Base-by-base conservation (phyloP, 1,140 invertebrate species). In the Tenebrio molitor region DNA sequence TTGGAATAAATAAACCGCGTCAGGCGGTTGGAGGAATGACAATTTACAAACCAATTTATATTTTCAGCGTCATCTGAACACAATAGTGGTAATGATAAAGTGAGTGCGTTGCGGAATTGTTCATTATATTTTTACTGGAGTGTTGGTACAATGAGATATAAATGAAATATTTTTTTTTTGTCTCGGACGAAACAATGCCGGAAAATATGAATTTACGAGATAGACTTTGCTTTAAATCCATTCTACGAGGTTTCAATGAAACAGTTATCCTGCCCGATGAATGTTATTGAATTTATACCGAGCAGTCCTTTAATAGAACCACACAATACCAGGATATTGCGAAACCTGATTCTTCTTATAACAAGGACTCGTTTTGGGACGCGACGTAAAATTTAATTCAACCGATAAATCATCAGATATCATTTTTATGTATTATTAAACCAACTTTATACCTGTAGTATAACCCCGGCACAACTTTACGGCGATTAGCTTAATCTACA, bases 11-110 rank as follows among this genome's bases (percentile, higher is more conserved):
- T n/a, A n/a, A 34, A 66, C 15, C 69, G 3, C 41, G 44, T 41
- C 69, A 65, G 29, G 41, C 41, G 29, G 10, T 71, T 46, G 41
- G 63, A 72, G 39, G 70, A 69, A 76, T 72, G 76, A 77, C 76
- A 75, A 77, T 77, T 74, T 76, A 77, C 69, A 77, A 76, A 77
- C 75, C 74, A 74, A 76, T 77, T 76, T 75, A 72, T 77, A 77
- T 77, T 76, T 77, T 73, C 76, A 72, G 72, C 71, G 17, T 64
- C 76, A 76, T 71, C 70, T 66, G 69, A 73, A 68, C 64, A 77
- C 76, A 77, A 77, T 76, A 69, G 70, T 68, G 62, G 71, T 77
- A 77, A 77, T 77, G 74, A 77, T 76, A 72, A 76, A 76, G 72
- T 76, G 74, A 68, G 69, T 69, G 68, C 69, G 66, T 69, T 72